These are phyloP conservation scores for Toxostoma redivivum DNA, from an alignment of 2,113 vertebrate genomes.

Conservation along the genomic window DNA sequence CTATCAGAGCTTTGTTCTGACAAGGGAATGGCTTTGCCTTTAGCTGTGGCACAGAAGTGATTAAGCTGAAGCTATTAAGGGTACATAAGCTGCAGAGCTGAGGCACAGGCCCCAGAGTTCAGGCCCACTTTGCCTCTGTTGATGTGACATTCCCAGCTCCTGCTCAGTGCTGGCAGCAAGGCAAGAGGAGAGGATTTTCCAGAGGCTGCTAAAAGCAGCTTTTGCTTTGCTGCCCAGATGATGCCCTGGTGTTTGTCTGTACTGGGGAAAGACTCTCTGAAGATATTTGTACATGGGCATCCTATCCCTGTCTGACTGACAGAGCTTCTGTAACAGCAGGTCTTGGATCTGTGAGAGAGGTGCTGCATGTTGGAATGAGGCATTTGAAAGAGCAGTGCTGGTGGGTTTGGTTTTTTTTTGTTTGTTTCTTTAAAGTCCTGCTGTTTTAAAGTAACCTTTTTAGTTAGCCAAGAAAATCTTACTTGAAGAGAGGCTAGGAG, in stretches of 20 bases:
- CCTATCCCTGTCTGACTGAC: not conserved
- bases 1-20: not conserved
- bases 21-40: not conserved
- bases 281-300: not conserved
- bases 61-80: not conserved
- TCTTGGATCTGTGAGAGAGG: not conserved
- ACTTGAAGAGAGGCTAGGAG: not conserved
- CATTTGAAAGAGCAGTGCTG: not conserved
- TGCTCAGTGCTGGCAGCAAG: not conserved
- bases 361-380: not conserved
- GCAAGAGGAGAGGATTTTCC: not conserved
- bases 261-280: not conserved
- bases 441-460: not conserved
- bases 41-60: not conserved
- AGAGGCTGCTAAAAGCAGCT: not conserved
- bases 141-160: not conserved
- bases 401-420: not conserved
- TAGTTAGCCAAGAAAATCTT: not conserved
- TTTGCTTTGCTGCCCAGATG: not conserved
- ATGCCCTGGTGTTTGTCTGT: not conserved
- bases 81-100: not conserved
- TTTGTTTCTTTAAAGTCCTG: not conserved
- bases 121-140: not conserved
- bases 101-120: not conserved
- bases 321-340: not conserved